Base-by-base conservation (phyloP, 2,113 vertebrate genomes). In the human region DNA sequence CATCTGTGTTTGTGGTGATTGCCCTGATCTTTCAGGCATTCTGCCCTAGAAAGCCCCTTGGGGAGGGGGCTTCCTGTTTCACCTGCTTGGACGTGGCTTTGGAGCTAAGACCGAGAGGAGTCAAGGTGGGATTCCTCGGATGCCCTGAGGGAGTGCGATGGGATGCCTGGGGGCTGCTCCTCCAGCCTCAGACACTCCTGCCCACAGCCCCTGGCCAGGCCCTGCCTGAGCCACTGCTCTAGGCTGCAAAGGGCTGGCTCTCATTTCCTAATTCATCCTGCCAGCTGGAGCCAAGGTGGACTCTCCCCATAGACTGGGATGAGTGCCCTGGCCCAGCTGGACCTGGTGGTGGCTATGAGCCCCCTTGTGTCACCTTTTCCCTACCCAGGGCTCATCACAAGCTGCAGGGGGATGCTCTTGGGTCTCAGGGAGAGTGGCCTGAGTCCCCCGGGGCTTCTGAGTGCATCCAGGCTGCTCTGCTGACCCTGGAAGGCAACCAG, bases 1-100 rank as follows among this genome's bases (percentile, higher is more conserved):
- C 27, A 0, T 9, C 52, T 81, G 32, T 9, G 20, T 20, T 16
- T 9, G 18, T 13, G 20, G 45, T 18, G 14, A 7, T 6, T 1
- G 64, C 16, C 45, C 30, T 64, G 45, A 55, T 23, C 4, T 66
- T 48, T 40, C 4, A 68, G 35, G 18, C 2, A 0, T 52, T 52
- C 78, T 45, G 89, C 22, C 43, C 83, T n/a, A 32, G 64, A n/a
- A 8, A 57, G 48, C 16, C 45, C 35, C 64, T 70, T 12, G 9
- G 1, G 3, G 61, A 8, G 3, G 5, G 22, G 13, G 2, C 8
- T 7, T 40, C 70, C 20, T 72, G 30, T 72, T 61, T 72, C 13
- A 0, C n/a, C 61, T 23, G 43, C 23, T 9, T 48, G 79, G 32
- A 43, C n/a, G 23, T 72, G 80, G 64, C 50, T 80, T 50, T 76